Percentiles rank a stretch among this genome's conserved stretches.
Conservation (phyloP, 2,797 vertebrate species). For the Chloroceryle inda region DNA sequence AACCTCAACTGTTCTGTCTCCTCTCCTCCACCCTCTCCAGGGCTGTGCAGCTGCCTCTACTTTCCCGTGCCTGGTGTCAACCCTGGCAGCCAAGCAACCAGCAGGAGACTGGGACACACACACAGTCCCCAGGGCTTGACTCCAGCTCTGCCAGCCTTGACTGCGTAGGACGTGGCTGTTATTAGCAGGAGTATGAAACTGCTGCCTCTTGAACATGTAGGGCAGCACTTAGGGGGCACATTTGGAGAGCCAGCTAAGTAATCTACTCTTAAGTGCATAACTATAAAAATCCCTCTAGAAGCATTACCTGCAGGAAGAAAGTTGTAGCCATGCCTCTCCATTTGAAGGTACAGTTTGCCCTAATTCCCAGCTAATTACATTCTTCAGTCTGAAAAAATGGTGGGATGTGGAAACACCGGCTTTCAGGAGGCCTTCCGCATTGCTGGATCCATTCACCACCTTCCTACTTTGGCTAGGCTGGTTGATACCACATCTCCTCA, state of each 20-base stretch:
- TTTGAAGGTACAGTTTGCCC: conserved; percentile 4
- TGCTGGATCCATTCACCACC: background rate
- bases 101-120: background rate
- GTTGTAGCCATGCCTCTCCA: background rate
- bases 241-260: background rate
- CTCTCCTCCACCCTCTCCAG: background rate
- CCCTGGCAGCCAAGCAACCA: background rate
- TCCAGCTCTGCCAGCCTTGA: background rate
- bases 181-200: background rate
- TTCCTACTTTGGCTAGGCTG: background rate
- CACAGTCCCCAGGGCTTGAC: background rate
- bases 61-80: background rate
- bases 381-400: background rate
- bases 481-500: background rate
- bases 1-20: background rate
- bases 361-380: background rate
- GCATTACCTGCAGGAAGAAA: background rate
- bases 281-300: background rate
- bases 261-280: background rate
- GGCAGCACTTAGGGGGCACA: conserved; percentile 3
- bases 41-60: background rate
- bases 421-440: background rate
- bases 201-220: background rate
- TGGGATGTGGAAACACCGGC: background rate
- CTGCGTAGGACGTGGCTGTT: background rate